Conservation (phyloP, 2,888 invertebrate species). For the Andrena minutula region DNA sequence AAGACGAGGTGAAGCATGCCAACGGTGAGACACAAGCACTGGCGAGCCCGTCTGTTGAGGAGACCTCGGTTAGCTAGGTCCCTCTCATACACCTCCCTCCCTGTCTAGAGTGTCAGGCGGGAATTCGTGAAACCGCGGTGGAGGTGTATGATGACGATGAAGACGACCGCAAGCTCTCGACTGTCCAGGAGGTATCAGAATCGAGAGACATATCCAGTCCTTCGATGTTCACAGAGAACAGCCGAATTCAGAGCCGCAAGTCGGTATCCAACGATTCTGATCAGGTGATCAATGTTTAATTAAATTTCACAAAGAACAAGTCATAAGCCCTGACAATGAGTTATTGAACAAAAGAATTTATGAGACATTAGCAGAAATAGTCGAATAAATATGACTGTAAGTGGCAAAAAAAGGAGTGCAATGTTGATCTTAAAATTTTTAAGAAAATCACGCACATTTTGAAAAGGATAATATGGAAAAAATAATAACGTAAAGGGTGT, state of each 20-base stretch:
- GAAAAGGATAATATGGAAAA: no score
- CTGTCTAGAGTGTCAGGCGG: constrained; percentile 71
- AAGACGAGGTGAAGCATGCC: constrained; percentile 74
- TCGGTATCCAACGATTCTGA: constrained; percentile 59
- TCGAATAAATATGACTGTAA: no score
- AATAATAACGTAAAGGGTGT: no score
- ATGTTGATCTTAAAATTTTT: no score
- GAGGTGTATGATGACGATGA: constrained; percentile 73
- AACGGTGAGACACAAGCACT: constrained; percentile 80
- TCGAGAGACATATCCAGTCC: constrained; percentile 64
- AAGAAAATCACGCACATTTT: no score
- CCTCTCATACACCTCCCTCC: constrained; percentile 79
- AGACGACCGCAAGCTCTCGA: constrained; percentile 69
- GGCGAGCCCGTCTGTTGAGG: constrained; percentile 82
- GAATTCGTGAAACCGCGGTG: constrained; percentile 66
- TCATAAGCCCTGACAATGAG: constrained; percentile 18
- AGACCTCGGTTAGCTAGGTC: constrained; percentile 82
- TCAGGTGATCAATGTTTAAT: constrained; percentile 58
- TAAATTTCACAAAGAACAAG: background rate
- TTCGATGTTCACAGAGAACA: constrained; percentile 53
- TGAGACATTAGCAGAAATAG: background rate
- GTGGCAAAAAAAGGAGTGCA: no score
- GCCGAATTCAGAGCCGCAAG: constrained; percentile 51
- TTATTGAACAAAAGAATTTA: background rate
- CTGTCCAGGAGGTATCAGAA: constrained; percentile 75